These are phyloP conservation scores for Brachionichthys hirsutus DNA, from an alignment of 2,113 vertebrate genomes.

Conservation along the genomic window DNA sequence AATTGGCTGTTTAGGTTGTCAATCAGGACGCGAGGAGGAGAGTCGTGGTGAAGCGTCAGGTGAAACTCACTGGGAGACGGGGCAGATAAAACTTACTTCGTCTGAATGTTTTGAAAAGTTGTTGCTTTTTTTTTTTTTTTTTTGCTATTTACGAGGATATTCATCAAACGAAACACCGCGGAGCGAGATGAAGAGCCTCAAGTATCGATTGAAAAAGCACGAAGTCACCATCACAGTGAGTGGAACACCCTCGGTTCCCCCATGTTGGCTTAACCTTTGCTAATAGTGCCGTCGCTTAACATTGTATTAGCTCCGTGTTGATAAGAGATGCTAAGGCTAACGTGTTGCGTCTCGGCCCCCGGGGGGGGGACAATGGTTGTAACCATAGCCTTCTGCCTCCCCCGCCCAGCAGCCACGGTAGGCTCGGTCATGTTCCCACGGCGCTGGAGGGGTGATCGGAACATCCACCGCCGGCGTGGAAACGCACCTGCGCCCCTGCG, in stretches of 20 bases:
- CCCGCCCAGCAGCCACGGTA: constrained; percentile 15
- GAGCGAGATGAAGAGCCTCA: constrained; percentile 89
- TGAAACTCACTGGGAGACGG: constrained; percentile 68
- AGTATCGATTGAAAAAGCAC: constrained; percentile 88
- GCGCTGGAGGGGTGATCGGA: constrained; percentile 12
- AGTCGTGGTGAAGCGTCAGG: constrained; percentile 75
- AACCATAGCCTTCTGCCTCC: not conserved
- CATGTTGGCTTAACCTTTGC: constrained; percentile 4
- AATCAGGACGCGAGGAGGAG: constrained; percentile 36
- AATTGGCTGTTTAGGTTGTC: constrained; percentile 54
- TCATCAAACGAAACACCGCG: not conserved
- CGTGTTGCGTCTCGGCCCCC: too few species aligned
- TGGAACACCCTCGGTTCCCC: constrained; percentile 26
- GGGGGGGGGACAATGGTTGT: not conserved
- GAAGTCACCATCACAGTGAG: constrained; percentile 85
- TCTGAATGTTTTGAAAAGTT: constrained; percentile 19
- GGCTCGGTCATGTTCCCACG: constrained; percentile 45
- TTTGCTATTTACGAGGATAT: constrained; percentile 7
- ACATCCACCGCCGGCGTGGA: constrained; percentile 8
- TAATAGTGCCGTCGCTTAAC: not conserved
- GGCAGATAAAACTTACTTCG: constrained; percentile 38
- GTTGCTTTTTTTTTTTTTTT: too few species aligned
- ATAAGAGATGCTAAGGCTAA: not conserved
- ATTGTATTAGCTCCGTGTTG: not conserved
- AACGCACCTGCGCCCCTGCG: constrained; percentile 48